Evolutionary conservation across 2,797 vertebrate species (phyloP).

Genomic region (Tapera naevia): DNA sequence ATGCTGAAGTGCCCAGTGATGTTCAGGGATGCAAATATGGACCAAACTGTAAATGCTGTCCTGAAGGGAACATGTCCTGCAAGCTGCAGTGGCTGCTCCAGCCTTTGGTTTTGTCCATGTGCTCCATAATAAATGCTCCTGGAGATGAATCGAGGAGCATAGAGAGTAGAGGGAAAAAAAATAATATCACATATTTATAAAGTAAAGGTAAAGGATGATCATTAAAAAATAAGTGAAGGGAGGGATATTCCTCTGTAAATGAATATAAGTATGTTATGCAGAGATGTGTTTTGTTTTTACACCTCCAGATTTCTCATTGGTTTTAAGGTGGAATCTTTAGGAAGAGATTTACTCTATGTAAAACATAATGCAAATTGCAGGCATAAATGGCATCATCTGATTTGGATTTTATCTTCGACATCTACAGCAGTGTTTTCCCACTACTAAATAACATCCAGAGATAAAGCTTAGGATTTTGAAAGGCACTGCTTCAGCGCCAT

Average conservation of each 20-base stretch:
- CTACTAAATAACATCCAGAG: conserved; percentile 4
- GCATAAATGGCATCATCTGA: not conserved
- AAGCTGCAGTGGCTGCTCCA: not conserved
- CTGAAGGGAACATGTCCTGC: not conserved
- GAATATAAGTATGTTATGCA: not conserved
- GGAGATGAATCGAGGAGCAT: not conserved
- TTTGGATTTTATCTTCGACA: conserved; percentile 40
- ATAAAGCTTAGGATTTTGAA: conserved; percentile 39
- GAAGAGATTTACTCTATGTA: not conserved
- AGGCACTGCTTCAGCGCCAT: not conserved
- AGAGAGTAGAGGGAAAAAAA: not conserved
- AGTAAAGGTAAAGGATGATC: not conserved
- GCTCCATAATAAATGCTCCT: accelerated
- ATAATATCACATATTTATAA: not conserved
- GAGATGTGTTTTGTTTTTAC: not conserved
- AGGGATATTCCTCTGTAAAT: not conserved
- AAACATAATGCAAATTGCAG: conserved; percentile 35
- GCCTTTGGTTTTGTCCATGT: not conserved
- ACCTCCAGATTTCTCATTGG: not conserved
- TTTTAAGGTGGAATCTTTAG: not conserved
- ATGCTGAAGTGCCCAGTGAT: not conserved
- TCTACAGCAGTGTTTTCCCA: not conserved
- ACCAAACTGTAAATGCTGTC: not conserved
- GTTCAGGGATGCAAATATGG: not conserved
- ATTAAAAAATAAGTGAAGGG: not conserved